A percentile compares a stretch with the other conserved stretches of the same genome.
Evolutionary conservation across 2,113 vertebrate genomes (phyloP).

Genomic region (Datnioides undecimradiatus): DNA sequence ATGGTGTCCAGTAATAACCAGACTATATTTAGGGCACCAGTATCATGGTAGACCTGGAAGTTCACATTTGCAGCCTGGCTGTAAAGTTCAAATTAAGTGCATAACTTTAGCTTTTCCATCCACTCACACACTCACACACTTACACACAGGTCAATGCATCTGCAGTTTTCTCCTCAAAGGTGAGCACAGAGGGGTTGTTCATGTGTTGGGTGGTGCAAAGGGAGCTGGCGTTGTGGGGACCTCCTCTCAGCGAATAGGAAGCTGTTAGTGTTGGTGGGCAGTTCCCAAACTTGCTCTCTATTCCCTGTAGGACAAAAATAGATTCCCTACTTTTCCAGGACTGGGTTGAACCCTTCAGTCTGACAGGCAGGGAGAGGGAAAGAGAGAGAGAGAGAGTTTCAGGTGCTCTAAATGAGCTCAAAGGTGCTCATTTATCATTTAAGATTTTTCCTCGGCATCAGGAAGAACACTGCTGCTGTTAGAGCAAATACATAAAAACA

Average conservation of each 20-base stretch:
- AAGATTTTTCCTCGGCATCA: neutral
- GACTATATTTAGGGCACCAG: neutral
- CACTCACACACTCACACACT: neutral
- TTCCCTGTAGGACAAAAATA: constrained; percentile 23
- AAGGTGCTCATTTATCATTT: neutral
- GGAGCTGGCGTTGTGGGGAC: neutral
- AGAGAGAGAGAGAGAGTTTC: neutral
- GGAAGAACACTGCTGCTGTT: neutral
- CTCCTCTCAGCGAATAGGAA: constrained; percentile 56
- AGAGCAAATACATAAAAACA: neutral
- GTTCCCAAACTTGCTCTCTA: constrained; percentile 9
- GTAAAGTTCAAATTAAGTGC: constrained; percentile 21
- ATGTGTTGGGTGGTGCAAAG: constrained; percentile 24
- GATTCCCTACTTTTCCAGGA: constrained; percentile 7
- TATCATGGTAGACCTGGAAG: neutral
- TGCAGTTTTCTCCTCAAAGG: constrained; percentile 10
- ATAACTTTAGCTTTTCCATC: neutral
- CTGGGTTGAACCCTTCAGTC: constrained; percentile 1
- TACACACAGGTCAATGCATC: neutral
- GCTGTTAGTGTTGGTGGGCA: neutral
- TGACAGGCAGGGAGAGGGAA: neutral
- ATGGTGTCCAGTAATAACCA: constrained; percentile 8
- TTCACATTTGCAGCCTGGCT: constrained; percentile 3
- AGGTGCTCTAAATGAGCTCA: neutral
- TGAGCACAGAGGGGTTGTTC: constrained; percentile 54